Evolutionary conservation across 2,888 invertebrate species (phyloP).

Genomic region (Phragmatobia fuliginosa): DNA sequence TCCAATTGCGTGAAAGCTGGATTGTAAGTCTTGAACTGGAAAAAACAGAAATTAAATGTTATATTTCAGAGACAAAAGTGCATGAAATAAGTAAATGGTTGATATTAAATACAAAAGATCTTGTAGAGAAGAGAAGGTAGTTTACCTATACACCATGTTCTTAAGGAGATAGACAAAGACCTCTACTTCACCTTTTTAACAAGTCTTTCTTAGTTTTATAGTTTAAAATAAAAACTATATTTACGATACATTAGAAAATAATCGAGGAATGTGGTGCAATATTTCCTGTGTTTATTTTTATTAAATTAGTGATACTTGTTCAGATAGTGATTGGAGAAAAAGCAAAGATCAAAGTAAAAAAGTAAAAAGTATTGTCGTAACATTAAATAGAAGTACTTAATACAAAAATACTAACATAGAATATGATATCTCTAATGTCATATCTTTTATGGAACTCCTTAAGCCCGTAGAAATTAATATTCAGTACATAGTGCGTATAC

Average conservation of each 20-base stretch:
- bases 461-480: conserved; percentile 93
- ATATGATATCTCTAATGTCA: conserved; percentile 93
- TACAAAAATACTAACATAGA: conserved; percentile 90
- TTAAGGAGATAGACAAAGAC: not conserved
- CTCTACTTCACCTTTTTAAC: too few species aligned
- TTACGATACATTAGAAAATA: too few species aligned
- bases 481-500: conserved; percentile 95
- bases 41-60: conserved; percentile 47
- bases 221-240: too few species aligned
- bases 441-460: conserved; percentile 94
- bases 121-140: not conserved
- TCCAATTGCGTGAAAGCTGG: conserved; percentile 98
- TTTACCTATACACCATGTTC: not conserved
- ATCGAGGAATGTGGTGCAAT: not conserved
- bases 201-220: too few species aligned
- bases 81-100: not conserved
- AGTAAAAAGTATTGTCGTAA: not conserved
- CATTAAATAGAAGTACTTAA: not conserved
- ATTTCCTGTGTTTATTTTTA: too few species aligned
- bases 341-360: not conserved
- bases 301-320: not conserved
- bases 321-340: not conserved
- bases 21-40: conserved; percentile 98
- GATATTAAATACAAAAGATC: not conserved
- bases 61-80: not conserved